phyloP scores from a whole-genome alignment of 2,113 vertebrate genomes.

The Dasypus novemcinctus region DNA sequence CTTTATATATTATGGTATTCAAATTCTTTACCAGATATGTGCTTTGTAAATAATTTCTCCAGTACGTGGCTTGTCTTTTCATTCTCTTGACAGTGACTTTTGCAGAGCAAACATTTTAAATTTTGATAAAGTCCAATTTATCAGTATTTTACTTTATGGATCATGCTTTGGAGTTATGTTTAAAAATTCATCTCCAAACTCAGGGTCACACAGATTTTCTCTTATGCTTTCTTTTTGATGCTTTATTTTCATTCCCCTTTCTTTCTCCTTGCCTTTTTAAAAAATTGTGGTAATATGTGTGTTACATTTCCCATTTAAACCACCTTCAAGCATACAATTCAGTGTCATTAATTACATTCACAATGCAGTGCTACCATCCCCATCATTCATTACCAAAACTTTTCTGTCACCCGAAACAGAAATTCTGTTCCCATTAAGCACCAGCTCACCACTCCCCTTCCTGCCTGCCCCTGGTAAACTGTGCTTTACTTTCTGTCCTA shows the following conservation, averaged over 20 bases:
- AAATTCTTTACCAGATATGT: neutral
- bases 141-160: neutral
- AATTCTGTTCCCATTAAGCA: too few species aligned
- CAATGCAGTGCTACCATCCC: too few species aligned
- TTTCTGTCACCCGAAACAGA: too few species aligned
- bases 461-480: too few species aligned
- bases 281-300: too few species aligned
- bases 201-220: neutral
- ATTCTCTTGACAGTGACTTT: neutral
- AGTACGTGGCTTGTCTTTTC: neutral
- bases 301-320: too few species aligned
- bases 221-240: neutral
- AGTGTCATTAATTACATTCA: too few species aligned
- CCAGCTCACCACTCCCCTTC: too few species aligned
- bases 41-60: neutral
- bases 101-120: neutral
- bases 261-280: too few species aligned
- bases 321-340: too few species aligned
- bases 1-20: neutral
- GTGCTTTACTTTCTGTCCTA: too few species aligned
- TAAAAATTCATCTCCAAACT: neutral
- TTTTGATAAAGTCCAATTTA: neutral
- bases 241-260: neutral
- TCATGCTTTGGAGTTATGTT: neutral
- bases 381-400: too few species aligned